These are phyloP conservation scores for Spisula solida DNA, from an alignment of 2,888 invertebrate genomes.

Conservation along the genomic window DNA sequence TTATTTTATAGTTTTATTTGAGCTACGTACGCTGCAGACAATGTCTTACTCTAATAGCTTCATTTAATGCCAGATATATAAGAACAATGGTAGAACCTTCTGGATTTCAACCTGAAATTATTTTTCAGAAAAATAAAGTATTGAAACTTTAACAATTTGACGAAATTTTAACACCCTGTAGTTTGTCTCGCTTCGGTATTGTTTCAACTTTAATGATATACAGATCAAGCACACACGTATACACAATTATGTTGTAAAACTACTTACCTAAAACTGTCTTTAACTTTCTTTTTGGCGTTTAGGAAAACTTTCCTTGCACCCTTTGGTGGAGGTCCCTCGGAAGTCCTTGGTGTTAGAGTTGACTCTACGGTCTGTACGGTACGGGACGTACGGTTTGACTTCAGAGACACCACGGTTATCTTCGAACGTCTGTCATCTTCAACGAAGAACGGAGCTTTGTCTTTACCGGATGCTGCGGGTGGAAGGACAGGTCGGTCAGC, in stretches of 20 bases:
- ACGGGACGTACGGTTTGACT: constrained; percentile 65
- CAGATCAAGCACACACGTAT: no score
- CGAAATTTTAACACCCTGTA: no score
- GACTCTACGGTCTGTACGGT: constrained; percentile 69
- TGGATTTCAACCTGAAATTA: no score
- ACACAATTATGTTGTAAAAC: neutral
- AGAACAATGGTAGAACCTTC: no score
- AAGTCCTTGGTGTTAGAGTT: constrained; percentile 36
- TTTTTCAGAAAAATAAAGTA: no score
- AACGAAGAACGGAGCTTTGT: constrained; percentile 44
- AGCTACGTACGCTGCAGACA: no score
- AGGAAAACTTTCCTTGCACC: constrained; percentile 43
- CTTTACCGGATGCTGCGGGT: constrained; percentile 21
- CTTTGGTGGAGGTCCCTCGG: constrained; percentile 38
- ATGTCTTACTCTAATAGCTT: no score
- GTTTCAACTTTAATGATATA: no score
- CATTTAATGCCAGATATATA: no score
- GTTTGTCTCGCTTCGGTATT: no score
- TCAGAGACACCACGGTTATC: constrained; percentile 67
- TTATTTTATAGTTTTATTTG: no score
- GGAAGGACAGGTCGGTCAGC: constrained; percentile 19
- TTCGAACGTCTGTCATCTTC: constrained; percentile 68
- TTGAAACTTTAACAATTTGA: no score
- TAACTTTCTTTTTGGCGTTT: constrained; percentile 48
- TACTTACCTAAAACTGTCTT: constrained; percentile 59